A percentile compares a stretch with the other conserved stretches of the same genome.
Evolutionary conservation across 1,140 invertebrate species (phyloP).

Genomic region (Eupristina koningsbergeri): DNA sequence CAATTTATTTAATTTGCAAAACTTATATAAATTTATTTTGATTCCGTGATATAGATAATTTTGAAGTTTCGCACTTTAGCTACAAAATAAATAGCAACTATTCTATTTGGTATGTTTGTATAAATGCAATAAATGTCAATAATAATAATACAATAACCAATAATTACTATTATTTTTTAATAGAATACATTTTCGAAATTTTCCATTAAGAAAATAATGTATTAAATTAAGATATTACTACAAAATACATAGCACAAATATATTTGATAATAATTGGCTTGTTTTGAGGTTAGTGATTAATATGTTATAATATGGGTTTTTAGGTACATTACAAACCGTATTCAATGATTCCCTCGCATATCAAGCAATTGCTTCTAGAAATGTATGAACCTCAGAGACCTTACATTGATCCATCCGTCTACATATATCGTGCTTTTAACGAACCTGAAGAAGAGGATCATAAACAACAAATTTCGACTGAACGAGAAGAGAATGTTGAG

Average conservation of each 20-base stretch:
- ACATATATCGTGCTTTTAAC: constrained; percentile 57
- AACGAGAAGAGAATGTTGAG: not conserved
- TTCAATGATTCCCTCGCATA: constrained; percentile 60
- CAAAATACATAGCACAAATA: no score
- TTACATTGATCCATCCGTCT: constrained; percentile 64
- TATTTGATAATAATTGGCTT: not conserved
- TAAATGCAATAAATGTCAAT: no score
- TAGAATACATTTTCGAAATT: no score
- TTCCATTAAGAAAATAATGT: no score
- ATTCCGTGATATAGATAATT: not conserved
- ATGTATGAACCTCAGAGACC: constrained; percentile 62
- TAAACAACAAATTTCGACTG: constrained; percentile 1
- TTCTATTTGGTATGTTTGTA: no score
- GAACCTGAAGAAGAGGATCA: constrained; percentile 22
- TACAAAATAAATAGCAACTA: no score
- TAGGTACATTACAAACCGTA: constrained; percentile 61
- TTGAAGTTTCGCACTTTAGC: not conserved
- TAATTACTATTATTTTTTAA: no score
- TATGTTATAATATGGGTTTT: not conserved
- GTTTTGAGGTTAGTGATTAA: not conserved
- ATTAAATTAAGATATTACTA: no score
- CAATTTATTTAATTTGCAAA: not conserved
- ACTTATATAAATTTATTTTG: not conserved
- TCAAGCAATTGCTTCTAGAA: constrained; percentile 62
- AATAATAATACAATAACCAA: no score